These are phyloP conservation scores for Diabrotica balteata DNA, from an alignment of 2,888 invertebrate species.

Conservation along the genomic window DNA sequence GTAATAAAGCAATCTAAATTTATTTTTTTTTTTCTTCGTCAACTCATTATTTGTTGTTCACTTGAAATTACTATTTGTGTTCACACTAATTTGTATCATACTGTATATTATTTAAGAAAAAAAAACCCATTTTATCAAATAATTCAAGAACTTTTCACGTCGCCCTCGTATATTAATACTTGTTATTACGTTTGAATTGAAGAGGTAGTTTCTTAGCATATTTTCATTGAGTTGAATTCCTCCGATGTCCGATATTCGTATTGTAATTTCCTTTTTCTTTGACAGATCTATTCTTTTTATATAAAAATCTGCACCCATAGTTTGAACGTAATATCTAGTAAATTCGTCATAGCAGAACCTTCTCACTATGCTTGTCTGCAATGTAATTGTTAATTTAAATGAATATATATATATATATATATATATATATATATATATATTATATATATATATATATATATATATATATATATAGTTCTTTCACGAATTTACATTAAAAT, in stretches of 20 bases:
- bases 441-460: too few species aligned
- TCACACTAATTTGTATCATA: too few species aligned
- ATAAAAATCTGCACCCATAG: conserved; percentile 77
- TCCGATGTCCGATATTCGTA: conserved; percentile 86
- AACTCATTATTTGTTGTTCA: too few species aligned
- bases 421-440: neutral
- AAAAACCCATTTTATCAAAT: too few species aligned
- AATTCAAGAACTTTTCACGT: too few species aligned
- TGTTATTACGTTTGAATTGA: conserved; percentile 70
- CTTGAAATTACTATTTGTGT: too few species aligned
- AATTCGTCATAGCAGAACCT: conserved; percentile 75
- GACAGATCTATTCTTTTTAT: conserved; percentile 69
- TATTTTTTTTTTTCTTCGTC: too few species aligned
- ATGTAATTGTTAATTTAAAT: conserved; percentile 17
- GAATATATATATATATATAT: neutral
- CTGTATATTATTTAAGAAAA: too few species aligned
- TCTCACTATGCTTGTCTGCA: conserved; percentile 69
- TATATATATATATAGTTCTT: neutral
- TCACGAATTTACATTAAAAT: too few species aligned
- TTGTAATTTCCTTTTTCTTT: conserved; percentile 66
- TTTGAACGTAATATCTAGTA: conserved; percentile 67
- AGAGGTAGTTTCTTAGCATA: conserved; percentile 81
- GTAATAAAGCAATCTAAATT: too few species aligned
- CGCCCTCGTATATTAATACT: too few species aligned
- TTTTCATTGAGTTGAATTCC: conserved; percentile 77